Percentiles rank a stretch among this genome's conserved stretches.
Evolutionary conservation across 2,113 vertebrate genomes (phyloP).

Genomic region (Tragelaphus imberbis): DNA sequence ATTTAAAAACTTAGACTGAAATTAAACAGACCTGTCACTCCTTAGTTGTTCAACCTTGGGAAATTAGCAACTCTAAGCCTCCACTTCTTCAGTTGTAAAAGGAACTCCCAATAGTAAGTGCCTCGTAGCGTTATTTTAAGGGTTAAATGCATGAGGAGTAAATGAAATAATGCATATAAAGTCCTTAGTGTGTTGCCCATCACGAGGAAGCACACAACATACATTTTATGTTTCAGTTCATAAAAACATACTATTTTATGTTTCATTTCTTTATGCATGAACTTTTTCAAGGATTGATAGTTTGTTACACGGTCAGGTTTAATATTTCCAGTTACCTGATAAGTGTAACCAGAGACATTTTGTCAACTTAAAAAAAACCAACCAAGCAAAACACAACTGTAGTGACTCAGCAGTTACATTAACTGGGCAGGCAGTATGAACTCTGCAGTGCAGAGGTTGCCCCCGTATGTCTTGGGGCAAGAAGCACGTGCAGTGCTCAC

Average conservation of each 20-base stretch:
- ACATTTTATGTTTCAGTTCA: too few relatives aligned
- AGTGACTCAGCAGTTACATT: background rate
- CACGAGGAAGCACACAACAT: background rate
- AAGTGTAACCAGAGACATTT: conserved; percentile 47
- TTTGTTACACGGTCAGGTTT: conserved; percentile 27
- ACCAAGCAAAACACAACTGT: background rate
- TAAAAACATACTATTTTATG: background rate
- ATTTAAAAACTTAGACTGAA: background rate
- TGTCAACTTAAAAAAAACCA: conserved; percentile 34
- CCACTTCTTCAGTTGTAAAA: background rate
- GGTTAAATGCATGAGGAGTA: background rate
- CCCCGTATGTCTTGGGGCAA: background rate
- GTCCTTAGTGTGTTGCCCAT: background rate
- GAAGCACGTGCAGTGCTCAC: rapidly evolving
- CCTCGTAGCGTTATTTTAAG: background rate
- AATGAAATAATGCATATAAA: background rate
- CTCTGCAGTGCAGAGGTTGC: conserved; percentile 28
- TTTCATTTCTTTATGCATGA: background rate
- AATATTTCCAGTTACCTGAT: conserved; percentile 30
- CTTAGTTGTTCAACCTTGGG: background rate
- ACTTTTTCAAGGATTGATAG: background rate
- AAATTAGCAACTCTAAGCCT: background rate
- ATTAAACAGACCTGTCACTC: background rate
- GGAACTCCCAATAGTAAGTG: background rate
- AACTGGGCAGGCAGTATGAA: conserved; percentile 55